Evolutionary conservation across 2,888 invertebrate genomes (phyloP).

Genomic region (Agrilus biguttatus): DNA sequence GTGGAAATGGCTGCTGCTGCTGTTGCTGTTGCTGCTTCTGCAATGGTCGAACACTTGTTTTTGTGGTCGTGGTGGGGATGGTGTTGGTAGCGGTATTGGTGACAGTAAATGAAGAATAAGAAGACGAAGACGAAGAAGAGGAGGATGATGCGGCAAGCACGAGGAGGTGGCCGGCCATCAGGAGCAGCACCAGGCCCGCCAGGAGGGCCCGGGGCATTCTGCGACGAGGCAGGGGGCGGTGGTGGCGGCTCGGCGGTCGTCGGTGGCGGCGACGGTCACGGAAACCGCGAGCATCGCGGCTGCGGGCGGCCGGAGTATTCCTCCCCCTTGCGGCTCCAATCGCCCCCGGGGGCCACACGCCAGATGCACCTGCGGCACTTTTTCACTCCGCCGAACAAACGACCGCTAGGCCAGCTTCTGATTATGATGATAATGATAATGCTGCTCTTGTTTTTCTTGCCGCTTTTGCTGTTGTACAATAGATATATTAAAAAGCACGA

Average conservation of each 20-base stretch:
- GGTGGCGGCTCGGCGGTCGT: slow-evolving; percentile 37
- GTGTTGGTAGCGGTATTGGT: slow-evolving; percentile 16
- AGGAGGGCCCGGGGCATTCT: slow-evolving; percentile 32
- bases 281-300: slow-evolving; percentile 48
- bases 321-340: slow-evolving; percentile 44
- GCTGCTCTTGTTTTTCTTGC: too few species aligned
- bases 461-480: too few species aligned
- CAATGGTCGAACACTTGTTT: slow-evolving; percentile 26
- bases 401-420: slow-evolving; percentile 38
- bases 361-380: slow-evolving; percentile 21
- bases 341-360: slow-evolving; percentile 29
- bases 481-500: slow-evolving; percentile 4
- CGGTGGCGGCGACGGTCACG: slow-evolving; percentile 34
- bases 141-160: slow-evolving; percentile 21
- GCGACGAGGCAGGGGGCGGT: slow-evolving; percentile 38
- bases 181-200: slow-evolving; percentile 22
- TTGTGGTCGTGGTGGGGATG: slow-evolving; percentile 23
- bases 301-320: slow-evolving; percentile 44
- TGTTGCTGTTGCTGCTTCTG: slow-evolving; percentile 3
- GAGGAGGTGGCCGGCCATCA: slow-evolving; percentile 25
- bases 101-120: slow-evolving; percentile 3
- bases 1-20: slow-evolving; percentile 7
- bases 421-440: too few species aligned
- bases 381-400: too few species aligned
- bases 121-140: slow-evolving; percentile 11